Evolutionary conservation across 1,140 invertebrate species (phyloP).

Genomic region (Meteorus sp.): DNA sequence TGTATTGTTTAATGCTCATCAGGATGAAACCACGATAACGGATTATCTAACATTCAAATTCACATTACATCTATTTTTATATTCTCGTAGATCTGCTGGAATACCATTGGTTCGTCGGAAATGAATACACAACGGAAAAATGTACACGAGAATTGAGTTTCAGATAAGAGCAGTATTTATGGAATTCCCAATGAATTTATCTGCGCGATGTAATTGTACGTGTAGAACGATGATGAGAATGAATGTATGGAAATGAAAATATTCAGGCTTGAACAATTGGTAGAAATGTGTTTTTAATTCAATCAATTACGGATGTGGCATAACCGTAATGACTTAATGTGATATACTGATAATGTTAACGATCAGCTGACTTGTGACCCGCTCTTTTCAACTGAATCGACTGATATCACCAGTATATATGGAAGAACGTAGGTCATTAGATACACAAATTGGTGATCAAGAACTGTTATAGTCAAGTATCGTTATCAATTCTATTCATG

Average conservation of each 20-base stretch:
- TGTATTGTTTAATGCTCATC: no score
- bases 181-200: background rate
- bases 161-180: no score
- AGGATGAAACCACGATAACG: no score
- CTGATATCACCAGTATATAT: constrained; percentile 58
- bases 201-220: background rate
- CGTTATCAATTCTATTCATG: no score
- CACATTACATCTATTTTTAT: no score
- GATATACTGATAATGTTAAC: constrained; percentile 60
- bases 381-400: constrained; percentile 32
- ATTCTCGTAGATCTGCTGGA: no score
- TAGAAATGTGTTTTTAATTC: constrained; percentile 56
- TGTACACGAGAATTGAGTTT: no score
- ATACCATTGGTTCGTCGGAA: no score
- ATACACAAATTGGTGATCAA: no score
- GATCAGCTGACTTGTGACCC: constrained; percentile 55
- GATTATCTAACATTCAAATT: no score
- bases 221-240: constrained; percentile 29
- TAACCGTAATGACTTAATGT: constrained; percentile 47
- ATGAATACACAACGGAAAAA: no score
- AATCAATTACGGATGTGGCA: constrained; percentile 58
- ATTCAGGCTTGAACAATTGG: constrained; percentile 41
- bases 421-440: constrained; percentile 23
- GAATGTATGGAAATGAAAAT: constrained; percentile 19
- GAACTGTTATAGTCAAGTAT: no score